A percentile compares a stretch with the other conserved stretches of the same genome.
Conservation (phyloP, 2,113 vertebrate genomes). For the Globicephala melas region DNA sequence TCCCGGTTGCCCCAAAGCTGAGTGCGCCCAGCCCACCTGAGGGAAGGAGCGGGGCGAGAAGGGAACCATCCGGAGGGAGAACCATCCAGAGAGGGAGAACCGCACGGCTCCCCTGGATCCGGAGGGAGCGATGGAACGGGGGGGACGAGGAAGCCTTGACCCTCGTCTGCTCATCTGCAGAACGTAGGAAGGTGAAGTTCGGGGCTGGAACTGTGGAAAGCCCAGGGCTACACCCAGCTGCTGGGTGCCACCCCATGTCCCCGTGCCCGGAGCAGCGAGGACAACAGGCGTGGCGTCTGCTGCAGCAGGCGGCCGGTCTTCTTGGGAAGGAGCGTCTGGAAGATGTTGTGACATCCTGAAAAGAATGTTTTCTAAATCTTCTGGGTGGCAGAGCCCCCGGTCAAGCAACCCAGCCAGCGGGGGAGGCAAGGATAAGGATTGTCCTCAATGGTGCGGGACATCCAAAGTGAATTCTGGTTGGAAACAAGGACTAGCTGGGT, state of each 20-base stretch:
- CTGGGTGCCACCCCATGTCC: rapidly evolving
- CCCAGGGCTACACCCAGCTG: too few relatives aligned
- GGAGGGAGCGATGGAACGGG: rapidly evolving
- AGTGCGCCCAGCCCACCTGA: neutral
- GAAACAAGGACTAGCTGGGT: neutral
- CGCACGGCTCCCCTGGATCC: rapidly evolving
- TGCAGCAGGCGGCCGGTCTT: neutral
- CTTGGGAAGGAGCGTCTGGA: neutral
- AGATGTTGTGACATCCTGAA: neutral
- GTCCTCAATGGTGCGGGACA: neutral
- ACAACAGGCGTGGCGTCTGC: neutral
- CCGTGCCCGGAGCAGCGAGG: rapidly evolving
- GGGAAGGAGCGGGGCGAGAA: neutral
- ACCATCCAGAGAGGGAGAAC: neutral
- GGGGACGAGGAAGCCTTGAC: neutral
- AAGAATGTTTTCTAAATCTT: neutral
- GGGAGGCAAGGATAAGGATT: neutral
- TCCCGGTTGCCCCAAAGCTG: neutral
- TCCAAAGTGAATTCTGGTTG: neutral
- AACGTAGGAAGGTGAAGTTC: neutral
- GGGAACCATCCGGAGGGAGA: neutral
- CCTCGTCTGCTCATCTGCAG: neutral
- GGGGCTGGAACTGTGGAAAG: neutral
- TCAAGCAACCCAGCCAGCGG: neutral
- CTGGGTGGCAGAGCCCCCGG: neutral